Evolutionary conservation across 2,888 invertebrate species (phyloP).

Genomic region (Mimas tiliae): DNA sequence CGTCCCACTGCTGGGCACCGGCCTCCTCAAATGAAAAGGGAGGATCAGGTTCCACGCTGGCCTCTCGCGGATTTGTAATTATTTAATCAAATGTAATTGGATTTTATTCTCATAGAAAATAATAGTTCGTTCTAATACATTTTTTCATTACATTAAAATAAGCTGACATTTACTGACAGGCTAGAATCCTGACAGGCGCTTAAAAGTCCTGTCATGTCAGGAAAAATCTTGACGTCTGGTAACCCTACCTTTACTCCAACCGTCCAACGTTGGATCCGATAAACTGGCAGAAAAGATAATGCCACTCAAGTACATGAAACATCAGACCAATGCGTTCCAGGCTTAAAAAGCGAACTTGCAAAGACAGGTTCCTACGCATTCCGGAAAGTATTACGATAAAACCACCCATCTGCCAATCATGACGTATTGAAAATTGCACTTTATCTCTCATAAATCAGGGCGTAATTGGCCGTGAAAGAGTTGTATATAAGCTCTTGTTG

Average conservation of each 20-base stretch:
- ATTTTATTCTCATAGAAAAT: too few relatives aligned
- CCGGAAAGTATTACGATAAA: conserved; percentile 51
- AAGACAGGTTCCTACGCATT: conserved; percentile 77
- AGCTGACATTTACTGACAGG: too few relatives aligned
- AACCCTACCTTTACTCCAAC: neutral
- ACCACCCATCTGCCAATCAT: conserved; percentile 21
- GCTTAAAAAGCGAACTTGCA: conserved; percentile 1
- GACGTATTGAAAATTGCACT: conserved; percentile 22
- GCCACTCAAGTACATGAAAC: conserved; percentile 17
- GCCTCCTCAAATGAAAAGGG: too few relatives aligned
- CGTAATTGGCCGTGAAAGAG: conserved; percentile 11
- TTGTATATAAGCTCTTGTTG: conserved; percentile 12
- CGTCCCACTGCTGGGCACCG: too few relatives aligned
- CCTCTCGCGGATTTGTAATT: too few relatives aligned
- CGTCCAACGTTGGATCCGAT: neutral
- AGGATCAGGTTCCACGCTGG: too few relatives aligned
- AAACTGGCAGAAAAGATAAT: conserved; percentile 12
- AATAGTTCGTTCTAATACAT: too few relatives aligned
- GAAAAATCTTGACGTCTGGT: too few relatives aligned
- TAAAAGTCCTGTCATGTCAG: too few relatives aligned
- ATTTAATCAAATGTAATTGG: too few relatives aligned
- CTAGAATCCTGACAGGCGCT: too few relatives aligned
- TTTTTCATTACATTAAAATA: too few relatives aligned
- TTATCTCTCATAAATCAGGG: neutral
- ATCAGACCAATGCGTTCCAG: neutral